Base-by-base conservation (phyloP, 2,888 invertebrate species). In the Xestia xanthographa region DNA sequence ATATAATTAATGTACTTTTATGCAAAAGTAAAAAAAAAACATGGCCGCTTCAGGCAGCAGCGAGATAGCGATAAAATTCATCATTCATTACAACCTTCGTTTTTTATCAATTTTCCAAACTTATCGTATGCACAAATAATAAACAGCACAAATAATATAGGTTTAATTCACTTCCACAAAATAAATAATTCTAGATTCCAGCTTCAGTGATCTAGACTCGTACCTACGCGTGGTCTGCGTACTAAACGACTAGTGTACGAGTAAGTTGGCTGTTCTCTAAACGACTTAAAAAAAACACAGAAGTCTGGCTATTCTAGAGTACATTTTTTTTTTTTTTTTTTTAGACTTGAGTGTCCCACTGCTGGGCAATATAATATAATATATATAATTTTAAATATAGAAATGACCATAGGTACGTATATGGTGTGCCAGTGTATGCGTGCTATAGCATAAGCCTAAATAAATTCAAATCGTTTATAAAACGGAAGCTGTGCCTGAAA, bases 121-220 rank as follows among this genome's bases (percentile, higher is more conserved):
- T 62, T 56, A 67, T 43, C 60, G 38, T 76, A 56, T 60, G 60
- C 65, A 72, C 48, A 56, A n/a, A n/a, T n/a, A n/a, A n/a, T n/a
- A n/a, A 56, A 67, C 66, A 62, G 38, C 63, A 56, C n/a, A 68
- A 80, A 29, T 75, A 70, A 72, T 76, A 66, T n/a, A 53, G 22
- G 22, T 17, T 29, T 8, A 48, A 26, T 2, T 26, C 56, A 72
- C 66, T 53, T 78, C 63, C 60, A 72, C 12, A 34, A 63, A 38
- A 58, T 86, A 73, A 83, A 83, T 83, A 60, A 84, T 76, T 83
- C 76, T 17, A 22, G 22, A 38, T 67, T 29, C 67, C 50, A 76
- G 29, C 45, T 63, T 43, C 43, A 63, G 53, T 66, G 12, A 65
- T 74, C 60, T 66, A 72, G 53, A 62, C 45, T 58, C 29, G 56